These are phyloP conservation scores for Cephus cinctus DNA, from an alignment of 1,140 invertebrate genomes.

Conservation along the genomic window DNA sequence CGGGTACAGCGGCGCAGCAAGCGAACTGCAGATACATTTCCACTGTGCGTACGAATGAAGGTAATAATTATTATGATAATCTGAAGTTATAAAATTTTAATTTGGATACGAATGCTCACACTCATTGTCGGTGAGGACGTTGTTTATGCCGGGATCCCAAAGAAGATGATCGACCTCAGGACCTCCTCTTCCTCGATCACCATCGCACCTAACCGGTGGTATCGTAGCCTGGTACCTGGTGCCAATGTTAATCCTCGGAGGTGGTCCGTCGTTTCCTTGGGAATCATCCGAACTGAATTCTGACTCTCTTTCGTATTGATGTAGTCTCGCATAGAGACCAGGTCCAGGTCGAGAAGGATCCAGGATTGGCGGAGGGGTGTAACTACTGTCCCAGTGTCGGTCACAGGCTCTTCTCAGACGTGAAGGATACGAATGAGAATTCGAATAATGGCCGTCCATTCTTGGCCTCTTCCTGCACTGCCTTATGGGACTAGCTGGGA, in stretches of 20 bases:
- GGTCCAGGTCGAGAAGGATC: conserved; percentile 84
- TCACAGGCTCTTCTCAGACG: conserved; percentile 59
- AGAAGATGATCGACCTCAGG: conserved; percentile 70
- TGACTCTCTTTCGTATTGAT: conserved; percentile 48
- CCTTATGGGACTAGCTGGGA: conserved; percentile 63
- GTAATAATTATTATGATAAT: not conserved
- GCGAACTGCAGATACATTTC: conserved; percentile 90
- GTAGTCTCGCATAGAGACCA: conserved; percentile 73
- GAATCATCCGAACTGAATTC: conserved; percentile 53
- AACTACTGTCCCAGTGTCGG: conserved; percentile 65
- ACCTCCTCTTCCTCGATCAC: conserved; percentile 48
- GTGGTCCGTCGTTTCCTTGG: conserved; percentile 52
- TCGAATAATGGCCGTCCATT: conserved; percentile 60
- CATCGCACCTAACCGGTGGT: conserved; percentile 60
- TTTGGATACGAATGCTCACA: conserved; percentile 59
- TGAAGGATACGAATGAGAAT: conserved; percentile 58
- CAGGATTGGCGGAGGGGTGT: conserved; percentile 90
- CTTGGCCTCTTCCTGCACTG: conserved; percentile 65
- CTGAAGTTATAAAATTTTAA: not conserved
- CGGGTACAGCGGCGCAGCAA: conserved; percentile 85
- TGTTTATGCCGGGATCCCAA: conserved; percentile 82
- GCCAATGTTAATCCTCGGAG: conserved; percentile 84
- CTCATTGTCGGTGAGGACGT: conserved; percentile 71
- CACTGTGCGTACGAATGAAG: conserved; percentile 57
- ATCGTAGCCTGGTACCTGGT: conserved; percentile 84